Conservation (phyloP, 2,113 vertebrate genomes). For the Gymnorhina tibicen region DNA sequence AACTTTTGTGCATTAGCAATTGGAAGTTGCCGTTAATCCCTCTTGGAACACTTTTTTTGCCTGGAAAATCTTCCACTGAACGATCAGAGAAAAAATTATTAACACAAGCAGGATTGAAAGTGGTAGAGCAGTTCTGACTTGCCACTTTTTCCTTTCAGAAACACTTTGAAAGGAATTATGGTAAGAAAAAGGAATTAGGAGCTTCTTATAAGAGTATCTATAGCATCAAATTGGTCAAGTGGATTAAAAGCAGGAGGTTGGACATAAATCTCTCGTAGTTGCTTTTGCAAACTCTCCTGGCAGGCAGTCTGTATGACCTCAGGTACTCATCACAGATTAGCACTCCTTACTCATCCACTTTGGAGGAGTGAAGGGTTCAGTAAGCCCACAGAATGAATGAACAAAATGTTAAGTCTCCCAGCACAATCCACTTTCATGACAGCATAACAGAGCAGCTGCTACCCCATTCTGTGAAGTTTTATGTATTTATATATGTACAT, state of each 20-base stretch:
- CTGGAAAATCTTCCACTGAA: not conserved
- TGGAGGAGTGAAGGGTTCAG: not conserved
- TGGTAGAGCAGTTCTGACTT: not conserved
- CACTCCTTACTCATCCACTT: not conserved
- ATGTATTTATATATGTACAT: not conserved
- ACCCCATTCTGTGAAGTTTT: not conserved
- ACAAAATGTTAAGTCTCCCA: not conserved
- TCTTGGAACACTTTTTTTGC: not conserved
- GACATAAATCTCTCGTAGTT: not conserved
- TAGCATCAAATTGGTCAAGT: not conserved
- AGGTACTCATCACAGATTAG: not conserved
- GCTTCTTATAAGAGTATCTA: not conserved
- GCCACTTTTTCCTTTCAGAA: not conserved
- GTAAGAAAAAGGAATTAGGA: not conserved
- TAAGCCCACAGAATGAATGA: not conserved
- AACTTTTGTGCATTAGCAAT: not conserved
- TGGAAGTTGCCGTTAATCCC: not conserved
- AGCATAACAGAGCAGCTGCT: not conserved
- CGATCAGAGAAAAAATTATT: not conserved
- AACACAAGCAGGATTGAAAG: not conserved
- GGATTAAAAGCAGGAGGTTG: not conserved
- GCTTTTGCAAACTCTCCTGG: not conserved
- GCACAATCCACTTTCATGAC: not conserved
- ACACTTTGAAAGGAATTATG: not conserved
- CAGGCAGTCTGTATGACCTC: not conserved